Base-by-base conservation (phyloP, 1,140 invertebrate species). In the Teleogryllus occipitalis region DNA sequence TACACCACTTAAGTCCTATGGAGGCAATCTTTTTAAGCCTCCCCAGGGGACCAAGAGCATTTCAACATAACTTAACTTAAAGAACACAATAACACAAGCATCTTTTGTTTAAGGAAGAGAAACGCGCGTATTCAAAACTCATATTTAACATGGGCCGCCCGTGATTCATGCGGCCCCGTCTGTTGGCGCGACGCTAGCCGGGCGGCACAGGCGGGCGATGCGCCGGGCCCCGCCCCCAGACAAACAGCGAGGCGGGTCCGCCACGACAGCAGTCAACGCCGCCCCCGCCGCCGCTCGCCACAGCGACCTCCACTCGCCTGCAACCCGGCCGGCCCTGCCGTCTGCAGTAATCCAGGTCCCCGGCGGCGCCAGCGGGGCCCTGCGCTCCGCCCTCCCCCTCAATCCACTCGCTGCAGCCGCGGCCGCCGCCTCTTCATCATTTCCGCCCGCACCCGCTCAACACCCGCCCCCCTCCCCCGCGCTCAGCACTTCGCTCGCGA, bases 71-170 rank as follows among this genome's bases (percentile, higher is more conserved):
- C 54, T 65, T 65, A 65, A 18, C 10, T 65, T 65, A 65, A 65
- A 65, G 54, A 65, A 65, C 54, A 65, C 54, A 65, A 65, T 65
- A 65, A 65, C 54, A 65, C 54, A 65, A 65, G 54, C 54, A 65
- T 65, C 54, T 65, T 65, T 65, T 65, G 54, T 65, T 65, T 65
- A 65, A 65, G 18, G 54, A 65, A 65, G 54, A 65, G 18, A 65
- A 65, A 65, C 54, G 54, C 54, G 54, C 18, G 54, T 65, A 65
- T 65, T 65, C 54, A 65, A 65, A 65, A 65, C 54, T 65, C 54
- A 65, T 65, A 65, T 65, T 65, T 65, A 65, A 65, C 54, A 18
- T 65, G 54, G 54, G 18, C 10, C 54, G 54, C 54, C 1, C 2
- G 54, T 65, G 54, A 65, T 65, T 65, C 54, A 65, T 65, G 18